Conservation (phyloP, 2,113 vertebrate genomes). For the Sarotherodon lohbergeri region DNA sequence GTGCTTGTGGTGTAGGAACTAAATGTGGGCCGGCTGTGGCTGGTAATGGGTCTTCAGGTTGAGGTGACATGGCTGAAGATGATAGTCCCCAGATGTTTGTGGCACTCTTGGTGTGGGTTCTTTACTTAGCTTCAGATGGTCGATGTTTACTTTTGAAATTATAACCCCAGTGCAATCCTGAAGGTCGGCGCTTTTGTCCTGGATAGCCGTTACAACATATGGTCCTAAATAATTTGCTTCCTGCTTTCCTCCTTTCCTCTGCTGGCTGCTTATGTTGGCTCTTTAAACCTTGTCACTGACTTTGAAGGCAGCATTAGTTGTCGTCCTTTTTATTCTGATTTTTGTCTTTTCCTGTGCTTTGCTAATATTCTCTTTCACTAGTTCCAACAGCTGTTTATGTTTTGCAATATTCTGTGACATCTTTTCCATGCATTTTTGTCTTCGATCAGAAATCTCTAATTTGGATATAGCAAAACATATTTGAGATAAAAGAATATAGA, state of each 20-base stretch:
- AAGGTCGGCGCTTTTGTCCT: rapidly evolving
- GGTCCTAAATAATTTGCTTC: neutral
- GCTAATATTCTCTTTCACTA: no score
- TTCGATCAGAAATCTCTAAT: no score
- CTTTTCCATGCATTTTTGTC: no score
- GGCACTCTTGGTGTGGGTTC: neutral
- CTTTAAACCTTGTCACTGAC: neutral
- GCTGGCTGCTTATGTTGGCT: neutral
- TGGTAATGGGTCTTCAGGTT: neutral
- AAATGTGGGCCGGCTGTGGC: neutral
- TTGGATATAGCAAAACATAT: no score
- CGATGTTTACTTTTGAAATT: neutral
- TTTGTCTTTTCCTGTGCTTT: no score
- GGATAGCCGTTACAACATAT: neutral
- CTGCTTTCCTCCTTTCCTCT: neutral
- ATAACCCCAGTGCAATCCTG: neutral
- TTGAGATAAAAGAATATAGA: no score
- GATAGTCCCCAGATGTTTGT: neutral
- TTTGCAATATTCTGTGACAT: no score
- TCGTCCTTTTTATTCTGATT: no score
- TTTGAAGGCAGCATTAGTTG: no score
- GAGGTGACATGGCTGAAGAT: neutral
- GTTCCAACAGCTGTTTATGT: no score
- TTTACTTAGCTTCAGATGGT: neutral
- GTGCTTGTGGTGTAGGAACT: neutral